Evolutionary conservation across 2,888 invertebrate species (phyloP).

Genomic region (Lucinisca nassula): DNA sequence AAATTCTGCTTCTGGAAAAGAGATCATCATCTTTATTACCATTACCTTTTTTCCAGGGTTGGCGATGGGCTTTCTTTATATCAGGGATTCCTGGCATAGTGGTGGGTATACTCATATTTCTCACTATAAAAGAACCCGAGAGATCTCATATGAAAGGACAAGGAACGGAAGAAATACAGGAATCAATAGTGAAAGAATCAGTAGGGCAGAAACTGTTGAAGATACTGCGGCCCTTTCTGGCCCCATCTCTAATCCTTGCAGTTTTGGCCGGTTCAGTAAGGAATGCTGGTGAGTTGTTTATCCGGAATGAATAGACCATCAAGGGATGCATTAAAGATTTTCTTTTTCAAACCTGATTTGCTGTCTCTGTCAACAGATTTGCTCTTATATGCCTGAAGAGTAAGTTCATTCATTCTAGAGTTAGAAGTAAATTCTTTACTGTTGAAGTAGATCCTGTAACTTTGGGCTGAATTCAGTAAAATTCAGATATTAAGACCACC

Average conservation of each 20-base stretch:
- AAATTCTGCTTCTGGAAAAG: too few species aligned
- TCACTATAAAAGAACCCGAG: slow-evolving; percentile 87
- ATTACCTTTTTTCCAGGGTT: slow-evolving; percentile 66
- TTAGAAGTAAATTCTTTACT: too few species aligned
- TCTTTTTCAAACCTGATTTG: too few species aligned
- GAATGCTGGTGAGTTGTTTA: slow-evolving; percentile 86
- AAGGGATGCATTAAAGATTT: too few species aligned
- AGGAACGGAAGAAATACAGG: not conserved
- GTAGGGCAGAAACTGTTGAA: slow-evolving; percentile 16
- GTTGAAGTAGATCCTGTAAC: too few species aligned
- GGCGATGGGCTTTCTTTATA: slow-evolving; percentile 88
- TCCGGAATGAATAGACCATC: too few species aligned
- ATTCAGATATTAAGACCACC: too few species aligned
- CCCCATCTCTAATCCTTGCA: slow-evolving; percentile 86
- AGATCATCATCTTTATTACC: too few species aligned
- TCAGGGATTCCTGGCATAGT: slow-evolving; percentile 87
- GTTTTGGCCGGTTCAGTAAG: slow-evolving; percentile 87
- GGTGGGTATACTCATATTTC: slow-evolving; percentile 84
- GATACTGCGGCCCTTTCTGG: slow-evolving; percentile 79
- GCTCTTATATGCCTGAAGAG: too few species aligned
- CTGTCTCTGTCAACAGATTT: too few species aligned
- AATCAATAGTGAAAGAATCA: not conserved
- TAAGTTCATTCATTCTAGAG: too few species aligned
- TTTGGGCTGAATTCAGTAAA: too few species aligned
- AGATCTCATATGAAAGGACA: slow-evolving; percentile 54